Evolutionary conservation across 2,797 vertebrate genomes (phyloP), one percentile per base, ranked within the genome.

Genomic region (Octomys mimax): DNA sequence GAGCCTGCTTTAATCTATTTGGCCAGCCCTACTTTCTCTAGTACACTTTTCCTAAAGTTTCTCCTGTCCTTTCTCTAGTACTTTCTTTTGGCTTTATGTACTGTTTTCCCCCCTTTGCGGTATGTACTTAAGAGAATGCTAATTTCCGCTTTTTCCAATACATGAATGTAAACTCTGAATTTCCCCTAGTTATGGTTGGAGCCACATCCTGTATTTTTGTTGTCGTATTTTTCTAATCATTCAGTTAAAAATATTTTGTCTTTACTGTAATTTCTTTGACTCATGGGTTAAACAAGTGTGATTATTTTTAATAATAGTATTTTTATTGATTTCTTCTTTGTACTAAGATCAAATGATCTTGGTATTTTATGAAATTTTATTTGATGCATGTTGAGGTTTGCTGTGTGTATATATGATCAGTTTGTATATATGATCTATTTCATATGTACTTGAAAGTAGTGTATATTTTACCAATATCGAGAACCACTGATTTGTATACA

Each of bases 201-300:
- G 36, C 36, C 24, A 75, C 42, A 42, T 86, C 31, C 21, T 82
- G 31, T 7, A 83, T 70, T 70, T 68, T 70, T 36, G 16, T 70
- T 36, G 16, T 70, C 66, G n/a, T 16, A 36, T 36, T 89, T 92
- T 80, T 90, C 28, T 64, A 87, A 64, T 80, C 49, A 75, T 70
- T 91, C 26, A 64, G 46, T 87, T 89, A 87, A 92, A 95, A 91
- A 78, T 93, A 19, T 66, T 95, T 54, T 52, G 26, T 87, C 85
- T 85, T 26, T 10, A 70, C 33, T 93, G 3, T 82, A 33, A 62
- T 96, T 92, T 94, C 46, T 84, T 90, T 82, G 91, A 90, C 22
- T 59, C 1, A 13, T 61, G 24, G 18, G 10, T 90, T 77, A 77
- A 85, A 73, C 77, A 73, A 88, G 54, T 86, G 21, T 93, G 26